Evolutionary conservation across 2,797 vertebrate genomes (phyloP).

Genomic region (Botia almorhae): DNA sequence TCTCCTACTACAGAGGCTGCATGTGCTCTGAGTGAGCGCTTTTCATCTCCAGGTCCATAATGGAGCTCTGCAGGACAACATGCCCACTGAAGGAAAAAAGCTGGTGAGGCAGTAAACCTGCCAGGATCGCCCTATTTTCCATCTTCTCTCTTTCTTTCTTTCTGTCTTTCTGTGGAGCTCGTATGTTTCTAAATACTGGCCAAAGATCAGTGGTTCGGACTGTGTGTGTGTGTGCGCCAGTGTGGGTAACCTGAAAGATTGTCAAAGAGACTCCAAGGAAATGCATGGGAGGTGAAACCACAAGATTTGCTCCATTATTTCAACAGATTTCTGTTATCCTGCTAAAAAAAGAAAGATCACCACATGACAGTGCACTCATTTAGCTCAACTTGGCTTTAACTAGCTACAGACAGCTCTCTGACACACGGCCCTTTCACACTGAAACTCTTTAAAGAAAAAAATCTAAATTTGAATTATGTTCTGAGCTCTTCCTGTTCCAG

Average conservation of each 20-base stretch:
- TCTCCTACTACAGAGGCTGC: constrained; percentile 45
- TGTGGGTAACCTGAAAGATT: constrained; percentile 76
- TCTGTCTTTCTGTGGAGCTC: constrained; percentile 60
- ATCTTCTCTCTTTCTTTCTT: constrained; percentile 55
- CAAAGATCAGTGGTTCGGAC: constrained; percentile 58
- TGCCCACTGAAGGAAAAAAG: constrained; percentile 58
- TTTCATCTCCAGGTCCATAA: constrained; percentile 49
- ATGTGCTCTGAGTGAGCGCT: constrained; percentile 34
- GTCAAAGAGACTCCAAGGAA: constrained; percentile 79
- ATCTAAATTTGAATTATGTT: constrained; percentile 27
- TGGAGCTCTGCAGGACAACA: constrained; percentile 40
- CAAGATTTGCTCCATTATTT: constrained; percentile 80
- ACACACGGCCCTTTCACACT: constrained; percentile 1
- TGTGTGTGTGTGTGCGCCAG: constrained; percentile 71
- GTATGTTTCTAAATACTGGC: constrained; percentile 58
- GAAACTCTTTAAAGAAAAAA: constrained; percentile 26
- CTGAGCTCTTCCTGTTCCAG: constrained; percentile 25
- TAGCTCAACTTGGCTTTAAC: constrained; percentile 18
- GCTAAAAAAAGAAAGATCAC: constrained; percentile 69
- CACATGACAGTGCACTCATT: constrained; percentile 56
- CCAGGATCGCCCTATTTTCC: constrained; percentile 59
- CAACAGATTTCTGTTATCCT: constrained; percentile 74
- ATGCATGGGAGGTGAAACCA: constrained; percentile 75
- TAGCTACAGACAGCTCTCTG: constrained; percentile 12
- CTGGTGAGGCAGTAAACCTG: constrained; percentile 48